phyloP scores from a whole-genome alignment of 1,140 invertebrate genomes.

The Oreohelix idahoensis region DNA sequence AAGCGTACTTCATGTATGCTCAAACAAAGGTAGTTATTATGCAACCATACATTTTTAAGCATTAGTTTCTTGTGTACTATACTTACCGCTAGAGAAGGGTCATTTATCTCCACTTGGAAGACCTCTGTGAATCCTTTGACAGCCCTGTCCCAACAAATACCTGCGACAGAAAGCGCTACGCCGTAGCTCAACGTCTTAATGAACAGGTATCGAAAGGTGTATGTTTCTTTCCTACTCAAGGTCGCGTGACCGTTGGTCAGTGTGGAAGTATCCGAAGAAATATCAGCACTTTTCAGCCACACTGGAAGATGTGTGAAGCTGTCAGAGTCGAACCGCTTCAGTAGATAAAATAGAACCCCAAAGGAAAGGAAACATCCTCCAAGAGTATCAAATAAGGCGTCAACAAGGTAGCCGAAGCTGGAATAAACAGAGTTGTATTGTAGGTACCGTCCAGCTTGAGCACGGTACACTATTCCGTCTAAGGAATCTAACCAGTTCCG shows the following conservation, averaged over 20 bases:
- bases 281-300: neutral
- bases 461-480: slow-evolving; percentile 67
- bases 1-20: too few species aligned
- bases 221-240: neutral
- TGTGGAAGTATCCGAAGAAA: neutral
- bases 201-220: neutral
- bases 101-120: slow-evolving; percentile 51
- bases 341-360: slow-evolving; percentile 58
- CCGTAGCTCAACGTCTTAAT: slow-evolving; percentile 37
- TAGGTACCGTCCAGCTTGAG: slow-evolving; percentile 29
- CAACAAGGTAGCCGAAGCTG: slow-evolving; percentile 64
- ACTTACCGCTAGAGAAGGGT: slow-evolving; percentile 56
- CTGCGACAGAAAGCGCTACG: slow-evolving; percentile 51
- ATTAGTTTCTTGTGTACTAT: too few species aligned
- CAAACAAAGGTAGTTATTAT: too few species aligned
- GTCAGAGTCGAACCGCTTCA: slow-evolving; percentile 51
- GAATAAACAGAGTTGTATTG: slow-evolving; percentile 44
- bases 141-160: slow-evolving; percentile 56
- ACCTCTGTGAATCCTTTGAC: slow-evolving; percentile 53
- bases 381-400: slow-evolving; percentile 60
- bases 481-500: slow-evolving; percentile 66
- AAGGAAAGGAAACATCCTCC: slow-evolving; percentile 59
- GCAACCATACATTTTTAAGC: too few species aligned
- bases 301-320: slow-evolving; percentile 28
- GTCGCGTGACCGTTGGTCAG: neutral